Base-by-base conservation (phyloP, 2,888 invertebrate species). In the Conops quadrifasciatus region DNA sequence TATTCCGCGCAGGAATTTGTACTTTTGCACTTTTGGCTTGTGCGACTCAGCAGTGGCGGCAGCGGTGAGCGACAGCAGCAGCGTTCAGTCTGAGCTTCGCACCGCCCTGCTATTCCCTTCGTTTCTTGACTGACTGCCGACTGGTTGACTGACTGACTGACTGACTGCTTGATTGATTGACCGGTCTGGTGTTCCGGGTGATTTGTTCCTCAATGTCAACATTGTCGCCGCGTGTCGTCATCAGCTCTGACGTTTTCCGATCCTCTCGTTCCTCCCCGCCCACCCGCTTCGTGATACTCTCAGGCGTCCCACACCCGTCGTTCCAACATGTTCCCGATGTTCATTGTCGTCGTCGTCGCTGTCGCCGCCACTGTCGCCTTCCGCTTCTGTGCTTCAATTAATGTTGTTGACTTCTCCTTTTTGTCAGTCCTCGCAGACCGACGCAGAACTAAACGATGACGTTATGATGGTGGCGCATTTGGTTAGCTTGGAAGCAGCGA, bases 1-100 rank as follows among this genome's bases (percentile, higher is more conserved):
- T 83, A 84, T 84, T 84, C 84, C 80, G 77, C 71, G 77, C 85
- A 84, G 83, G 81, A 78, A 80, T 83, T 83, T 84, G 84, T 84
- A 84, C 84, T 84, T 85, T 84, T 84, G 84, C 84, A 85, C 85
- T 85, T 82, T 83, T 68, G 60, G 62, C 68, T 30, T 68, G 68
- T 62, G 62, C 68, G 47, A 59, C 67, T 59, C 67, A 26, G 36
- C 66, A 66, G 63, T 51, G 66, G 36, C 30, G 7, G 15, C 36
- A 28, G 11, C 28, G 28, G 45, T 4, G 26, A 28, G 11, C 28
- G 28, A 64, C 13, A 24, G 36, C 59, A 28, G 26, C 45, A 30
- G 4, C 3, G 1, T 9, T 15, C 13, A 36, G 13, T 47, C 45
- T 21, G 24, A 19, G 11, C 16, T 9, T 2, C 45, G n/a, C 21